Evolutionary conservation across 2,797 vertebrate species (phyloP), one percentile per base, ranked within the genome.

Genomic region (Sebastes alutus): DNA sequence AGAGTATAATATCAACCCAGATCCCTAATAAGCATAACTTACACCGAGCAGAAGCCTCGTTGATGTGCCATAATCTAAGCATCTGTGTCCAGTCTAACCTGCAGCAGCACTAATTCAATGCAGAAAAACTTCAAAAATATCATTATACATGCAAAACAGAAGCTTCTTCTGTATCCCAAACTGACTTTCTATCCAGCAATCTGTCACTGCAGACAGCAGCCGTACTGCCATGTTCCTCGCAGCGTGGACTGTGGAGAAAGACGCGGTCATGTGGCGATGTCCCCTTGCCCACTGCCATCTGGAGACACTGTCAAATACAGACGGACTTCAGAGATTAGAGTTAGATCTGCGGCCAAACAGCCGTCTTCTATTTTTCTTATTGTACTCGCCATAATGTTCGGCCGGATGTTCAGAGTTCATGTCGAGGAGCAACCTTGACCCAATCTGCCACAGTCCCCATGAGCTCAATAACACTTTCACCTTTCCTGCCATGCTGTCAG

Each of bases 201-300:
- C 93, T 93, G 93, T 94, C 87, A 73, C 11, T 32, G 38, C 78
- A 84, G 87, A 91, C 87, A 87, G 67, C 33, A 29, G 63, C 54
- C 58, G 30, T 62, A 61, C 80, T 75, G 86, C 72, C 77, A 11
- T 78, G 30, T 33, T 89, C 82, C 79, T 93, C 27, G 25, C 90
- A 79, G 86, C 81, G 25, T 82, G 82, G 72, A 80, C 75, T 25
- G 62, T 27, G 22, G 65, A 72, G 77, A 87, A 86, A 66, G 74
- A 87, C 59, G 68, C 52, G 75, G 91, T 92, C 91, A 87, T 87
- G 59, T 82, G 87, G 84, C 77, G 83, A 5, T 61, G 84, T 86
- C 88, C 85, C 68, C 72, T 32, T 63, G 80, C 87, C 88, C 68
- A 20, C 81, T 59, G 85, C 94, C 95, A 95, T 95, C 95, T 96